Evolutionary conservation across 2,888 invertebrate genomes (phyloP).

Genomic region (Drosophila infuscata): DNA sequence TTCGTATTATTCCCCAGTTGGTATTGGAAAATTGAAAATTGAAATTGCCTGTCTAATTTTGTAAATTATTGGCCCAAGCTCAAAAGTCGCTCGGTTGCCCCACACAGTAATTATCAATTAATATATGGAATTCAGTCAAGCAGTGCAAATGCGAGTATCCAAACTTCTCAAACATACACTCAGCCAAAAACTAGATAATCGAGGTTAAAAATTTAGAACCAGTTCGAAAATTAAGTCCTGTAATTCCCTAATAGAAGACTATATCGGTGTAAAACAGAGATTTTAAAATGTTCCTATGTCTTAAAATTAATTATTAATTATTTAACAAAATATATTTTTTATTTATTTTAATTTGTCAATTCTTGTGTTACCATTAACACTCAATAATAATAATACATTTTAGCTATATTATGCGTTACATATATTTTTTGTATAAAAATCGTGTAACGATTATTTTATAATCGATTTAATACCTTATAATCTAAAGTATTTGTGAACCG

Average conservation of each 20-base stretch:
- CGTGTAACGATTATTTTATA: background rate
- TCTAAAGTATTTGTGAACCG: background rate
- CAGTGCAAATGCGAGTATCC: conserved; percentile 11
- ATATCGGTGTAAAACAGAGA: background rate
- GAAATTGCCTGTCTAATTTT: conserved; percentile 75
- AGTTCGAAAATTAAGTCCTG: background rate
- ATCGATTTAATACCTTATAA: background rate
- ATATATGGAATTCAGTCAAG: conserved; percentile 60
- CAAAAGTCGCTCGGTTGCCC: conserved; percentile 36
- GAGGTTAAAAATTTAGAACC: background rate
- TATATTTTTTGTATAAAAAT: too few relatives aligned
- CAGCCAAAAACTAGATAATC: background rate
- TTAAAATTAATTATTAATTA: background rate
- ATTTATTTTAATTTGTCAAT: background rate
- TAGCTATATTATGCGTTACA: background rate
- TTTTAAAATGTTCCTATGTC: background rate
- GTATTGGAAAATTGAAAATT: conserved; percentile 63
- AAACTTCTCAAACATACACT: conserved; percentile 6
- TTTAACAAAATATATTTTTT: background rate
- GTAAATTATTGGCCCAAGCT: conserved; percentile 65
- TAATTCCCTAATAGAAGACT: background rate
- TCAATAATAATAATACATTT: background rate
- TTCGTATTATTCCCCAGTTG: conserved; percentile 21
- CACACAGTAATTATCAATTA: conserved; percentile 64
- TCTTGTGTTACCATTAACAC: background rate